These are phyloP conservation scores for Nixonia krombeini DNA, from an alignment of 1,140 invertebrate species.

Conservation along the genomic window DNA sequence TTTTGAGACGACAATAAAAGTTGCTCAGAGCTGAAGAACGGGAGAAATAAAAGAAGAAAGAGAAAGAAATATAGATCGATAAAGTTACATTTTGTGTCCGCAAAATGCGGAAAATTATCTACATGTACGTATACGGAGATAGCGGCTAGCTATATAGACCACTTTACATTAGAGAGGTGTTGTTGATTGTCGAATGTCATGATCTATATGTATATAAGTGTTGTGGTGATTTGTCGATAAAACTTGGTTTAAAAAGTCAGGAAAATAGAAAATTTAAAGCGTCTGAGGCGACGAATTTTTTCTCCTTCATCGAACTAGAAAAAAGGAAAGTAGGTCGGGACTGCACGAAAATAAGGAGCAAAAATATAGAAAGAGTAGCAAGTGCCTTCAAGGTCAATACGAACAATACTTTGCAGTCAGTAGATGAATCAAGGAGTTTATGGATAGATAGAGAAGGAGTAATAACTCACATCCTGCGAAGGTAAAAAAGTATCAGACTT, in stretches of 20 bases:
- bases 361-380: slow-evolving; percentile 26
- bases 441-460: background rate
- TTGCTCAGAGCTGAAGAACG: background rate
- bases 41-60: background rate
- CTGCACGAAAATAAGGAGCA: slow-evolving; percentile 13
- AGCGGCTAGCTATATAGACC: background rate
- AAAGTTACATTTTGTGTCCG: slow-evolving; percentile 5
- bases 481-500: background rate
- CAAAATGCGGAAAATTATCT: background rate
- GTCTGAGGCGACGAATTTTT: slow-evolving; percentile 16
- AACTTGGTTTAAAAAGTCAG: background rate
- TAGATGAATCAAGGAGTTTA: slow-evolving; percentile 7
- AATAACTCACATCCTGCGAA: background rate
- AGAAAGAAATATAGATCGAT: slow-evolving; percentile 32
- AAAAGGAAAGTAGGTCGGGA: slow-evolving; percentile 34
- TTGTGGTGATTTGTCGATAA: no score
- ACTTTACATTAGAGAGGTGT: no score
- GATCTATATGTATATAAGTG: background rate
- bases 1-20: background rate
- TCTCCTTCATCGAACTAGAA: slow-evolving; percentile 3
- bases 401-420: slow-evolving; percentile 19
- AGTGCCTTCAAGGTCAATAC: slow-evolving; percentile 42
- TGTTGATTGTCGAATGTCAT: no score
- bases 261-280: slow-evolving; percentile 2
- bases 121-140: background rate